Percentiles rank a stretch among this genome's conserved stretches.
Conservation (phyloP, 2,113 vertebrate species). For the Empidonax traillii region DNA sequence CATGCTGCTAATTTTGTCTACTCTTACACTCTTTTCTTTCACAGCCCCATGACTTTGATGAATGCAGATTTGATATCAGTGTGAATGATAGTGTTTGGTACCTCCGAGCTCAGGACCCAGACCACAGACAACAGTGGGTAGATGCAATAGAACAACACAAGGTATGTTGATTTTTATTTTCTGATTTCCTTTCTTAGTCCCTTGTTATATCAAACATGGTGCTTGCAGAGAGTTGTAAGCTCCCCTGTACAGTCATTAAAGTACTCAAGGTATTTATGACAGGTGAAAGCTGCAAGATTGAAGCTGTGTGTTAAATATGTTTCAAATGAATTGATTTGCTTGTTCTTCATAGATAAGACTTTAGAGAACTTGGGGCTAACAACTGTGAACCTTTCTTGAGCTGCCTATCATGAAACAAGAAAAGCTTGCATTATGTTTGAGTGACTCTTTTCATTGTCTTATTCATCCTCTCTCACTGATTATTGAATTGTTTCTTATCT, state of each 20-base stretch:
- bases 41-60: constrained; percentile 96
- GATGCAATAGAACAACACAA: constrained; percentile 93
- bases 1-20: background rate
- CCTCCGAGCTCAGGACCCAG: constrained; percentile 89
- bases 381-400: background rate
- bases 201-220: background rate
- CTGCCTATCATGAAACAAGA: background rate
- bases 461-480: background rate
- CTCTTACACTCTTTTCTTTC: background rate
- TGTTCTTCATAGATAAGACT: background rate
- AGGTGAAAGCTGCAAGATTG: background rate
- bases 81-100: constrained; percentile 97
- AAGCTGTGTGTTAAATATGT: background rate
- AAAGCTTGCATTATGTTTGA: background rate
- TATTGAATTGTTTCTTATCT: background rate
- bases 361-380: background rate
- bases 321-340: background rate
- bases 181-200: background rate
- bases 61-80: constrained; percentile 95
- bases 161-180: constrained; percentile 69
- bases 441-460: background rate
- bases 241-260: background rate
- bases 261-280: background rate
- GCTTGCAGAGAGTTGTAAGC: background rate
- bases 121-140: constrained; percentile 91